These are phyloP conservation scores for Tromatobia lineatoria DNA, from an alignment of 2,888 invertebrate genomes.

Conservation along the genomic window DNA sequence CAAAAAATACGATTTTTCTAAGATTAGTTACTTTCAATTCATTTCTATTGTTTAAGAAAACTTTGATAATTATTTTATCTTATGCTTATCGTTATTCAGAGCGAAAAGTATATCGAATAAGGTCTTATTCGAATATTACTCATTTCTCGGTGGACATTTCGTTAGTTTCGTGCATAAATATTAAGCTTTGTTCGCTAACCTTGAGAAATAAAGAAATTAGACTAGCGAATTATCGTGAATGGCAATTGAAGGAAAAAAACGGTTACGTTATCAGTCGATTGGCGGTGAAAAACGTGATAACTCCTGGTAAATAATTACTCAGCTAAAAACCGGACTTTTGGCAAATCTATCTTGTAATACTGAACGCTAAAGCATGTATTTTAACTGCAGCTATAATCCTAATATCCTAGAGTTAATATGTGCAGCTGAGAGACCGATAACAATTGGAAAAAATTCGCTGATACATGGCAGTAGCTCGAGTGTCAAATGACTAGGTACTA, in stretches of 20 bases:
- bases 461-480: constrained; percentile 59
- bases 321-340: constrained; percentile 25
- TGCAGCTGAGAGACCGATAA: constrained; percentile 51
- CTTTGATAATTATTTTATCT: too few relatives aligned
- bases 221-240: constrained; percentile 31
- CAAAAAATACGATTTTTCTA: too few relatives aligned
- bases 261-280: constrained; percentile 38
- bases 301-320: constrained; percentile 4
- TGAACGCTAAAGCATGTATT: constrained; percentile 53
- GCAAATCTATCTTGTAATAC: constrained; percentile 33
- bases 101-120: too few relatives aligned
- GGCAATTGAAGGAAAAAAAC: neutral
- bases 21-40: too few relatives aligned
- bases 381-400: constrained; percentile 24
- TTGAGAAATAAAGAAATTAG: neutral
- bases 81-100: too few relatives aligned
- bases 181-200: constrained; percentile 18
- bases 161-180: neutral
- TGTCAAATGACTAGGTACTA: constrained; percentile 19
- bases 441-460: constrained; percentile 38
- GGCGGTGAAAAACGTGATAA: neutral
- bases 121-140: too few relatives aligned
- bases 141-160: neutral
- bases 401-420: constrained; percentile 36
- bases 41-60: too few relatives aligned